Evolutionary conservation across 2,113 vertebrate genomes (phyloP), one percentile per base, ranked within the genome.

Genomic region (Cariama cristata): DNA sequence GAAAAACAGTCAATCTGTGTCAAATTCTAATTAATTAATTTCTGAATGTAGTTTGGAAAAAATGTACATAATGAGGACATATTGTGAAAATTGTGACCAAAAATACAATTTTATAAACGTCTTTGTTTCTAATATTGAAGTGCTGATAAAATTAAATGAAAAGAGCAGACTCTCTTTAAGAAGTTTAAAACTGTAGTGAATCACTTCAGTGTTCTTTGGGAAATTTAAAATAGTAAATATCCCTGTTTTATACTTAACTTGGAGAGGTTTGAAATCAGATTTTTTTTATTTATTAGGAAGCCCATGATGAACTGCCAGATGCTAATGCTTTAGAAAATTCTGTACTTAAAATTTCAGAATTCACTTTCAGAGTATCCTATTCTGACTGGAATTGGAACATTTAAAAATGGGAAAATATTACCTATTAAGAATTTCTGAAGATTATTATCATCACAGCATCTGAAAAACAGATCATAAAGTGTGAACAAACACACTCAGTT

Each of bases 361-460:
- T 92, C 4, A 47, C 12, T 72, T 73, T 60, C 45, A 64, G 58
- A 56, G 7, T 84, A 59, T 88, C 7, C 19, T 3, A 13, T 62
- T 94, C 52, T 75, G 30, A 42, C 32, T 95, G 47, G 28, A 85
- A 80, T 63, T 8, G 22, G 20, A 86, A n/a, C 11, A n/a, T 12
- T 94, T 74, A 38, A 49, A 66, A 92, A 69, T 56, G 8, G 14
- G 49, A 84, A 76, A 71, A 20, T 52, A 35, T 2, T 42, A 50
- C 17, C 6, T 84, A 32, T 64, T 80, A 52, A 77, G 35, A 89
- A 72, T 68, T 85, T 85, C 27, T 90, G 47, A 77, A 67, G 30
- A 50, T 71, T 0, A 0, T 71, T 90, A 22, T 82, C 9, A 67
- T 47, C 0, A 1, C 50, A 83, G 33, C n/a, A 50, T 77, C 60